A percentile compares a stretch with the other conserved stretches of the same genome.
Conservation (phyloP, 1,140 invertebrate species). For the Sinonovacula constricta region DNA sequence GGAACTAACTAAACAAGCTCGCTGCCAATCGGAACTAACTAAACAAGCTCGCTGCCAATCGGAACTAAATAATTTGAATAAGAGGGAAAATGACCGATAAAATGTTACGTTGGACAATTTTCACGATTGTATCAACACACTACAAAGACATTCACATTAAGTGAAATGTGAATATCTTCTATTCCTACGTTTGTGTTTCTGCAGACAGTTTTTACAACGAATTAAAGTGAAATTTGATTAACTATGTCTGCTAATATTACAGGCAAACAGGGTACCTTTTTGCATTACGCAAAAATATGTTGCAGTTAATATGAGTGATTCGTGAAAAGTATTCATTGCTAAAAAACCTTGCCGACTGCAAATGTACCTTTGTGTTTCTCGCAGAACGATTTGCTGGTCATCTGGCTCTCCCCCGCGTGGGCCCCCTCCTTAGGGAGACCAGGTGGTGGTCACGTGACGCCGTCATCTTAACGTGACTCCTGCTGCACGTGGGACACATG, state of each 20-base stretch:
- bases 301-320: not conserved
- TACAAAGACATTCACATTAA: too few species aligned
- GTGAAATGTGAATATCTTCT: too few species aligned
- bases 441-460: conserved; percentile 48
- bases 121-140: too few species aligned
- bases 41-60: too few species aligned
- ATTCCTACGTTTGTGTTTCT: not conserved
- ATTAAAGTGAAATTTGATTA: not conserved
- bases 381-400: conserved; percentile 47
- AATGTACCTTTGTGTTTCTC: conserved; percentile 41
- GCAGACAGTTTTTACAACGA: not conserved
- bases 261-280: not conserved
- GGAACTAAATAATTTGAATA: too few species aligned
- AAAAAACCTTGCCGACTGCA: not conserved
- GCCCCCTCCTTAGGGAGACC: conserved; percentile 38
- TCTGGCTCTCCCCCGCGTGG: conserved; percentile 33
- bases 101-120: too few species aligned
- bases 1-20: too few species aligned
- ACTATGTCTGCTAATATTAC: not conserved
- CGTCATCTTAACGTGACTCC: conserved; percentile 48
- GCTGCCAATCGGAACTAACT: too few species aligned
- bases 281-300: not conserved
- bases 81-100: too few species aligned
- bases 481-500: conserved; percentile 40
- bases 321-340: not conserved